Evolutionary conservation across 2,113 vertebrate species (phyloP), one percentile per base, ranked within the genome.

Genomic region (Chlamydotis undulata): DNA sequence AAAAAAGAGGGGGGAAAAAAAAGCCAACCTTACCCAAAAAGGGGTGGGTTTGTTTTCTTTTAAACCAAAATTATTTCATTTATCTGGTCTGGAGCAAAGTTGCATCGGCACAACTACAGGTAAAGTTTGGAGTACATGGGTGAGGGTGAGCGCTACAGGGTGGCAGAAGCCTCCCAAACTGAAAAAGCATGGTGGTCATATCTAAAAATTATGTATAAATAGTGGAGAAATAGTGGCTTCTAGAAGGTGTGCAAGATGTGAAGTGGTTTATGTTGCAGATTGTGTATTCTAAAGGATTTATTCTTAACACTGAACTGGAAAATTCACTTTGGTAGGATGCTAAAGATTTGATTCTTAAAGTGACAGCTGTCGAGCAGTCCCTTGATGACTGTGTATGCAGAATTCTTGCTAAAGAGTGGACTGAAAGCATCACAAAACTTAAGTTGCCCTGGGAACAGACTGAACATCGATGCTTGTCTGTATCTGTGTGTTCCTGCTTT

Each of bases 1-100:
- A 65, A 85, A 39, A 57, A 61, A 74, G 14, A 35, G 3, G 10
- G 8, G 8, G 4, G 4, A 21, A 33, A 43, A 28, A 55, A 77
- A 60, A 91, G 50, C 56, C 86, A 77, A 81, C 76, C 52, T 81
- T 52, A 39, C 26, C 43, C 25, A 5, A 67, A 78, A 92, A 75
- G 17, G 22, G 6, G 65, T 87, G 68, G 37, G 37, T 59, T 95
- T 89, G 69, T 91, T 94, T 89, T 93, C 59, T 78, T 92, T 94
- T 75, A 52, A 80, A 93, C 47, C 29, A 56, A 75, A 92, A 56
- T 84, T n/a, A 53, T 81, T 94, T 86, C 10, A 77, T 93, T 89
- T 86, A 39, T 89, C 79, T 94, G 22, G 14, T 81, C 56, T 70
- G 70, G 29, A 87, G 50, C 33, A 84, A 89, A 81, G 83, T 67